Evolutionary conservation across 2,797 vertebrate genomes (phyloP).

Genomic region (Tragopan temminckii): DNA sequence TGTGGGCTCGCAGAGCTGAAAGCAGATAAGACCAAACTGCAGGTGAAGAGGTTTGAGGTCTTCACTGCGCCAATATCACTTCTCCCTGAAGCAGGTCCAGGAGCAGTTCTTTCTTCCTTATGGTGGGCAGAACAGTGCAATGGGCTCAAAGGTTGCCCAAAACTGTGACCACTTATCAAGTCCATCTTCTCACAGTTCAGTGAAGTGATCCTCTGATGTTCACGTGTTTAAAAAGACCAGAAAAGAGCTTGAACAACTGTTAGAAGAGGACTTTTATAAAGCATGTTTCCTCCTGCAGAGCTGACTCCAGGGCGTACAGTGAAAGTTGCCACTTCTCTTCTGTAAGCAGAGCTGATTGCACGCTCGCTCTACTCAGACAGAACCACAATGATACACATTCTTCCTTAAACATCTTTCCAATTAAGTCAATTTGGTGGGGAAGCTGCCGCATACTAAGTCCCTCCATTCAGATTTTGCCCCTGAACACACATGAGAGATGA

Average conservation of each 20-base stretch:
- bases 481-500: fast-evolving
- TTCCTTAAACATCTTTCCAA: background rate
- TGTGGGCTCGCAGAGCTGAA: background rate
- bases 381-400: background rate
- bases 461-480: background rate
- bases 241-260: background rate
- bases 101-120: background rate
- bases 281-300: background rate
- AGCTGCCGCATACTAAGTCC: background rate
- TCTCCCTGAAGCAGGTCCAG: background rate
- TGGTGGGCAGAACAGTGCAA: background rate
- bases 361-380: background rate
- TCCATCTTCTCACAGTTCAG: background rate
- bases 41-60: background rate
- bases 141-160: background rate
- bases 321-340: background rate
- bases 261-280: background rate
- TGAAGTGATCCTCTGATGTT: background rate
- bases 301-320: background rate
- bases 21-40: conserved; percentile 6
- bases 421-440: background rate
- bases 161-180: fast-evolving
- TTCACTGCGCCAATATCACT: background rate
- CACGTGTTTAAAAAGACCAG: background rate
- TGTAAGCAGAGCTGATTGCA: background rate